Evolutionary conservation across 2,797 vertebrate genomes (phyloP), one percentile per base, ranked within the genome.

Genomic region (Centropyge bicolor): DNA sequence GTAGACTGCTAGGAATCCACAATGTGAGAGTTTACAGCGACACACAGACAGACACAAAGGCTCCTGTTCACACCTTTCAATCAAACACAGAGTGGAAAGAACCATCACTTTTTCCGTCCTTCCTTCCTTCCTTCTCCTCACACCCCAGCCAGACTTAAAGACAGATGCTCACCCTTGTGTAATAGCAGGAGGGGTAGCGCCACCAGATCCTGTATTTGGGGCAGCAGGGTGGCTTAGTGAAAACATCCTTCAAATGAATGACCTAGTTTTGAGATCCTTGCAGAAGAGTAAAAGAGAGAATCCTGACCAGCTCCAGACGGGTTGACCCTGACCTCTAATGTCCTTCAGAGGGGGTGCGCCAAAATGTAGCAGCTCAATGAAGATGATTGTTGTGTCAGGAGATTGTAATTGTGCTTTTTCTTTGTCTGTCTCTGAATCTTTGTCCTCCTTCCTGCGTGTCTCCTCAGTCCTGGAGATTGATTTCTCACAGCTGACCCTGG

Each of bases 401-500:
- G 36, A 17, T 46, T 54, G 17, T 43, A 6, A 19, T 14, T 56
- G 17, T 64, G 4, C n/a, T 54, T 13, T 74, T 31, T 35, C 36
- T 35, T 55, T 67, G 6, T 49, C 8, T 48, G 2, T 41, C n/a
- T 49, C 43, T 70, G 24, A 84, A 14, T 51, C 20, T 57, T 27
- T 36, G 8, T 70, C 19, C 54, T 31, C 14, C 66, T 16, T 60
- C 63, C 31, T 38, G 17, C 41, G 1, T 74, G n/a, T 74, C 60
- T 54, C 55, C 59, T 54, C 83, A 98, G 97, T 99, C 77, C 92
- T 97, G 93, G 97, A 98, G 90, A 98, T 98, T 36, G 95, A 98
- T 82, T 99, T 99, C 94, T 95, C 94, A 0, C 97, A 98, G 92
- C 95, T 99, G 83, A 92, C 96, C 75, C 92, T 99, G 87, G 98